Evolutionary conservation across 2,888 invertebrate species (phyloP).

Genomic region (Anoplius nigerrimus): DNA sequence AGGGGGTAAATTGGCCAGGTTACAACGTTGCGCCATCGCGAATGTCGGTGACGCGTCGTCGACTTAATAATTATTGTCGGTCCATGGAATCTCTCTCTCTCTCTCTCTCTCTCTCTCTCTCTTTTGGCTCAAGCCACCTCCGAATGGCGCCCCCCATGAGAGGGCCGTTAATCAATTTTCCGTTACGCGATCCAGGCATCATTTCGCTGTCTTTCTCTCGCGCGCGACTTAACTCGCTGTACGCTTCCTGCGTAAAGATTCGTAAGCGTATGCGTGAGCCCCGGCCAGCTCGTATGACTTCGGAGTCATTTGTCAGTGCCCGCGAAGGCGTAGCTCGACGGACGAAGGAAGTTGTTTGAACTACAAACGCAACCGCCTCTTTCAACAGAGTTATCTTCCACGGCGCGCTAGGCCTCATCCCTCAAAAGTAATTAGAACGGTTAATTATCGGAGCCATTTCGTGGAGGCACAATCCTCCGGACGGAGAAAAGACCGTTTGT

Average conservation of each 20-base stretch:
- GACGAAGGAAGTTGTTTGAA: slow-evolving; percentile 32
- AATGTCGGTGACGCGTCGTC: too few relatives aligned
- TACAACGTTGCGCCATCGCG: too few relatives aligned
- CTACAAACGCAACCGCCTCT: slow-evolving; percentile 30
- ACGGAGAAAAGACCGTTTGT: slow-evolving; percentile 14
- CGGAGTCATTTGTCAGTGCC: slow-evolving; percentile 34
- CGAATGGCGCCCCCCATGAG: too few relatives aligned
- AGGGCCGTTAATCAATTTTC: too few relatives aligned
- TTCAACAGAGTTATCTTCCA: slow-evolving; percentile 34
- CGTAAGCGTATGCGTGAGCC: neutral
- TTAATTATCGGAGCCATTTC: slow-evolving; percentile 45
- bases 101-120: too few relatives aligned
- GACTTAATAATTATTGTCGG: too few relatives aligned
- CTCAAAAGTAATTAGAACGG: slow-evolving; percentile 50
- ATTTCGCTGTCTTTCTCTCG: slow-evolving; percentile 5
- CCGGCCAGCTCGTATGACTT: slow-evolving; percentile 6
- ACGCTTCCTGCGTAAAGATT: neutral
- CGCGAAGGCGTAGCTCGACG: slow-evolving; percentile 31
- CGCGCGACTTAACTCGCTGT: neutral
- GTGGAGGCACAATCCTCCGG: slow-evolving; percentile 26
- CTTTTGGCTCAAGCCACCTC: too few relatives aligned
- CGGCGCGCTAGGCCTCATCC: slow-evolving; percentile 17
- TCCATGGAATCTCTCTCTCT: too few relatives aligned
- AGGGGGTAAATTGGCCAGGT: too few relatives aligned
- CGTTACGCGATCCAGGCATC: slow-evolving; percentile 2